phyloP scores from a whole-genome alignment of 2,888 invertebrate genomes.

The Miltochrista miniata region DNA sequence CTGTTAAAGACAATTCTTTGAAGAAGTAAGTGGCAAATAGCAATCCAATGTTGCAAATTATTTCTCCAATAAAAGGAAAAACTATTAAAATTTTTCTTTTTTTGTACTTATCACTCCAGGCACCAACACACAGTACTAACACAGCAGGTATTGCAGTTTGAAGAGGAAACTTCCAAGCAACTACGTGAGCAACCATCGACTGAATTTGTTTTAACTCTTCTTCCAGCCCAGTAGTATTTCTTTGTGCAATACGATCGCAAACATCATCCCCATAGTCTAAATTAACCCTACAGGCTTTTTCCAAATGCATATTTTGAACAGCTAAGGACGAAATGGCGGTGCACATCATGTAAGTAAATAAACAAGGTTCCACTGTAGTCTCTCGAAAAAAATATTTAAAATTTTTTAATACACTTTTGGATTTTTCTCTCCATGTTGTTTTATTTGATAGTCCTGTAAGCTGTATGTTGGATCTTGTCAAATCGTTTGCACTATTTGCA shows the following conservation, averaged over 20 bases:
- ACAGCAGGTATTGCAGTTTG: constrained; percentile 84
- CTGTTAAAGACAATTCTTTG: constrained; percentile 75
- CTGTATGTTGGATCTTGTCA: constrained; percentile 66
- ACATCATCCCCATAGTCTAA: constrained; percentile 76
- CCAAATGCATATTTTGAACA: constrained; percentile 82
- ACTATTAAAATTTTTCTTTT: constrained; percentile 84
- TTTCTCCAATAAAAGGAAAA: constrained; percentile 82
- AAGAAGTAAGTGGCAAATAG: constrained; percentile 83
- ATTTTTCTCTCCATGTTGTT: constrained; percentile 61
- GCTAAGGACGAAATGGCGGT: constrained; percentile 86
- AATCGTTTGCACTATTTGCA: constrained; percentile 56
- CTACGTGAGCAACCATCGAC: constrained; percentile 76
- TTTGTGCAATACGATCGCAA: constrained; percentile 75
- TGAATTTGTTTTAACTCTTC: constrained; percentile 71
- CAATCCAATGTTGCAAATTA: constrained; percentile 78
- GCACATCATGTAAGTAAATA: constrained; percentile 86
- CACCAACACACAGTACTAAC: constrained; percentile 83
- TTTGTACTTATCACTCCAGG: constrained; percentile 85
- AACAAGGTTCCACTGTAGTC: constrained; percentile 86
- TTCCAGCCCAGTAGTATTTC: constrained; percentile 72
- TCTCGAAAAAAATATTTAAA: constrained; percentile 65
- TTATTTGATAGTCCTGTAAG: constrained; percentile 56
- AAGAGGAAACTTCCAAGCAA: constrained; percentile 84
- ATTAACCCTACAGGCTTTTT: constrained; percentile 84
- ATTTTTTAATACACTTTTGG: constrained; percentile 59